Percentiles rank a stretch among this genome's conserved stretches.
Evolutionary conservation across 2,113 vertebrate species (phyloP).

Genomic region (Anas platyrhynchos): DNA sequence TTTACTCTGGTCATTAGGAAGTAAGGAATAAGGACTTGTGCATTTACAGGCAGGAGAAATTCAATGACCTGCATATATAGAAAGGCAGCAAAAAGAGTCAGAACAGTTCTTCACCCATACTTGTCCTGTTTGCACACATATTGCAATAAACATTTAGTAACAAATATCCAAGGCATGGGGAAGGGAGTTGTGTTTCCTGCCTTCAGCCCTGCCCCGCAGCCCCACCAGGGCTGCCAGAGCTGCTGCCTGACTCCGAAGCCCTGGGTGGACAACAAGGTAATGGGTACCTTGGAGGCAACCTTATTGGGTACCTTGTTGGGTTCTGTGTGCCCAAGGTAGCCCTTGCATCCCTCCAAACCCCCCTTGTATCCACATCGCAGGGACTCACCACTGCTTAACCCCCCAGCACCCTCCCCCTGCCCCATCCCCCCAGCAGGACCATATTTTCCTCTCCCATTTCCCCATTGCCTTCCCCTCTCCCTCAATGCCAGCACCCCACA

Average conservation of each 20-base stretch:
- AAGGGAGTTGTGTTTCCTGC: background rate
- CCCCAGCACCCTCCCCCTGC: background rate
- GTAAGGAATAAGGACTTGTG: background rate
- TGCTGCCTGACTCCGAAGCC: background rate
- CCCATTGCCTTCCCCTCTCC: background rate
- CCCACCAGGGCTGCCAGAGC: background rate
- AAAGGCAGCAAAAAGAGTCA: background rate
- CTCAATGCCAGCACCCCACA: background rate
- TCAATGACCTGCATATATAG: background rate
- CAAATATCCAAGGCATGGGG: background rate
- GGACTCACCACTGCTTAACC: rapidly evolving
- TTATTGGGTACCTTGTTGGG: too few relatives aligned
- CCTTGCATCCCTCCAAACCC: background rate
- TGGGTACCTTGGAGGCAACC: background rate
- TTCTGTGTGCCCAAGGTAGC: rapidly evolving
- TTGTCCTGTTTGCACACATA: background rate
- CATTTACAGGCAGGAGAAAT: background rate
- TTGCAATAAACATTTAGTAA: background rate
- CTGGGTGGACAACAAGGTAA: background rate
- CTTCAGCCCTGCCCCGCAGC: background rate
- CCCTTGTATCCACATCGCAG: background rate
- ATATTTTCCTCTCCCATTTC: background rate
- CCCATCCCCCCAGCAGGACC: background rate
- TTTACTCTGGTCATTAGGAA: background rate
- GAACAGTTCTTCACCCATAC: background rate